Evolutionary conservation across 2,888 invertebrate species (phyloP), one percentile per base, ranked within the genome.

Genomic region (Catocala nupta): DNA sequence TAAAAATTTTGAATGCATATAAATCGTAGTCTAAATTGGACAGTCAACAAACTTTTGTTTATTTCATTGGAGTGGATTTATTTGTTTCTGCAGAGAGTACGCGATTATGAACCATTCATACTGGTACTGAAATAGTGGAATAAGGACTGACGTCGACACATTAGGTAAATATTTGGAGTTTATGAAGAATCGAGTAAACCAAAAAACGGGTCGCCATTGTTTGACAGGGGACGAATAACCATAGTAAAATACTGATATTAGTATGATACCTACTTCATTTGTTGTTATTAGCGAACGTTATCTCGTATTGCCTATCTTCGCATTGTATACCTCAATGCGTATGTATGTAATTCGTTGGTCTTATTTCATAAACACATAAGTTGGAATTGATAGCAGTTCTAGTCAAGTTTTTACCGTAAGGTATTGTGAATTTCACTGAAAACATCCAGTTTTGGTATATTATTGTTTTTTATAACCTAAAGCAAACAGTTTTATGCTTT

Each of bases 31-130:
- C 88, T 84, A 93, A 91, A 91, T 92, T 92, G 91, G 92, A 92
- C 92, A 94, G 93, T 94, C 94, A 94, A 94, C 94, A 94, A 94
- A 94, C 92, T 93, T 93, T 94, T 94, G 94, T 94, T 94, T 94
- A 92, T 93, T 92, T 89, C 88, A 88, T 86, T 90, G 82, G 83
- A 91, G 90, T 89, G 90, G 87, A 89, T 87, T 84, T 86, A 88
- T 89, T 90, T 87, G 86, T 89, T 91, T 87, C 87, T 85, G 82
- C 80, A 81, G 81, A 82, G 82, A 88, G 86, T 86, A 90, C 82
- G 85, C 83, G 89, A 93, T 90, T 94, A 93, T 94, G 93, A 90
- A 86, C 91, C 88, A 91, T 87, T 84, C 83, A 85, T 89, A 89
- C 81, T 82, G 83, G 83, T 87, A 84, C 81, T 92, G 84, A 91